Percentiles rank a stretch among this genome's conserved stretches.
Evolutionary conservation across 2,113 vertebrate species (phyloP).

Genomic region (Microcebus griseorufus): DNA sequence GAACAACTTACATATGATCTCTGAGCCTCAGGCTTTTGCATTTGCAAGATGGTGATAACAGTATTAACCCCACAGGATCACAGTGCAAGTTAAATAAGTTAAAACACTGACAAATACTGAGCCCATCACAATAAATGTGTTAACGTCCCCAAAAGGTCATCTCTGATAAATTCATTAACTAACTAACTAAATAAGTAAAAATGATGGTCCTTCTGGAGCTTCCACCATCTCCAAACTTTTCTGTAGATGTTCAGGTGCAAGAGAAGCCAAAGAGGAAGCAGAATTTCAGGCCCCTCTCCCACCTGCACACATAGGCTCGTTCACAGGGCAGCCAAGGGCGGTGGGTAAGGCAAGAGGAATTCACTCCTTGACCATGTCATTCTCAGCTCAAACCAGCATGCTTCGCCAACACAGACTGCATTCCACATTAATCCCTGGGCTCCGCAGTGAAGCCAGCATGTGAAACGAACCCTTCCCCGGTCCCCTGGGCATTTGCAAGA

Average conservation of each 20-base stretch:
- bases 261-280: not conserved
- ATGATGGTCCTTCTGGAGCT: not conserved
- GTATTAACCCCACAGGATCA: not conserved
- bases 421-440: not conserved
- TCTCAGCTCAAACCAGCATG: slow-evolving; percentile 14
- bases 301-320: not conserved
- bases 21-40: not conserved
- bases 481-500: slow-evolving; percentile 42
- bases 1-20: not conserved
- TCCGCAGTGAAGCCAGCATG: not conserved
- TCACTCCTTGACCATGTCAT: not conserved
- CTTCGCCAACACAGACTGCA: not conserved
- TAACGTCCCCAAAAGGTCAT: not conserved
- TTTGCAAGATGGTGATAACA: not conserved
- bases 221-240: not conserved
- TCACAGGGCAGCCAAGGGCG: not conserved
- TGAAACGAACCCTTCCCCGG: not conserved
- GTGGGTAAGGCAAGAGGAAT: not conserved
- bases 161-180: not conserved
- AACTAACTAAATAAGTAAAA: not conserved
- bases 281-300: not conserved
- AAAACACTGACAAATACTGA: not conserved
- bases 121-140: not conserved
- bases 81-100: not conserved
- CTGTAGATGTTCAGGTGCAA: not conserved